phyloP scores from a whole-genome alignment of 2,113 vertebrate species.

The Tiliqua scincoides region DNA sequence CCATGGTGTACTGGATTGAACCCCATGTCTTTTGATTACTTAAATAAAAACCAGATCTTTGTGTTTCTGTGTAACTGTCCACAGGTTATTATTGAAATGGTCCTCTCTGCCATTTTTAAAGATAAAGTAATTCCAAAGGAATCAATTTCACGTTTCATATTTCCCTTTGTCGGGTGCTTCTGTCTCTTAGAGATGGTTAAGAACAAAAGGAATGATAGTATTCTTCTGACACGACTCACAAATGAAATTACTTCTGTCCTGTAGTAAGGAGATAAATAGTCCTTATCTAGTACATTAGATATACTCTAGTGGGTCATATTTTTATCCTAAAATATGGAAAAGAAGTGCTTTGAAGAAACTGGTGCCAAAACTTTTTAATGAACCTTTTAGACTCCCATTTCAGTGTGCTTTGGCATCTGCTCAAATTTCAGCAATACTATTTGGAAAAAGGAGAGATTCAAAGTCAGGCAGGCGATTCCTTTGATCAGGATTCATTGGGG shows the following conservation, averaged over 20 bases:
- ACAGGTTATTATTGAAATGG: background rate
- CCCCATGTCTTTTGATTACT: background rate
- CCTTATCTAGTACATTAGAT: background rate
- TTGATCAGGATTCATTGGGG: background rate
- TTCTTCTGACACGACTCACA: background rate
- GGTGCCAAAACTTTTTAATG: background rate
- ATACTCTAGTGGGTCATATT: background rate
- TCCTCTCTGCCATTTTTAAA: background rate
- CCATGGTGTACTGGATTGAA: background rate
- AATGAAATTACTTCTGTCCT: background rate
- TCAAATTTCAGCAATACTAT: background rate
- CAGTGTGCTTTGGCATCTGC: background rate
- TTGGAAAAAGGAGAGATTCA: background rate
- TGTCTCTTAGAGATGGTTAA: slow-evolving; percentile 29
- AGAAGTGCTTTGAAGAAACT: background rate
- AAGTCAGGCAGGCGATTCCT: background rate
- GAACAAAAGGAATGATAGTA: background rate
- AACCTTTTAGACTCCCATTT: background rate
- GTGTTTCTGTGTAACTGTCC: background rate
- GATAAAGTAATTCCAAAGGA: background rate
- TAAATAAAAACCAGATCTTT: background rate
- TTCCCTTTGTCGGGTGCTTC: background rate
- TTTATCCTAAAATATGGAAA: background rate
- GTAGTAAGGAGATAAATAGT: background rate
- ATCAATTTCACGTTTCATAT: background rate